Base-by-base conservation (phyloP, 53 echinoderm and acorn worm species). In the Holothuria leucospilota region DNA sequence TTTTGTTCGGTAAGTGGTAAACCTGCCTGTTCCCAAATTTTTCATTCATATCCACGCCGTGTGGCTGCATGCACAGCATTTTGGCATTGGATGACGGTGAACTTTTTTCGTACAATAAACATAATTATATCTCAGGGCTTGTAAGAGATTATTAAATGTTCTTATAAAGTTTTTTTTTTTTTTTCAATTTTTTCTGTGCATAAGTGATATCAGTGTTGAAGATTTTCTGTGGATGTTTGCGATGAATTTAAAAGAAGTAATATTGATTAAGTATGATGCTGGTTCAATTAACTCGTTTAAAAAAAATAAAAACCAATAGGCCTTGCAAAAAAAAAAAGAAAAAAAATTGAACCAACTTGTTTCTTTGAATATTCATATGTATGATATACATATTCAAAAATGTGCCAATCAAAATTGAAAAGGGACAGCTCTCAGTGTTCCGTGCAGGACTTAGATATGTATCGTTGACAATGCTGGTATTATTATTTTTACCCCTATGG, bases 101-200 rank as follows among this genome's bases (percentile, higher is more conserved):
- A 75, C 75, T 75, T 52, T 26, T 75, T 75, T 75, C 75, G 52
- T 75, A 75, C 75, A 75, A 75, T 75, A 75, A 75, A 75, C 51
- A 75, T 75, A 21, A 51, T 75, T 75, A 75, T 75, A 75, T 75
- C 75, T 75, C 75, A 75, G 75, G 75, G 75, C 75, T 75, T 75
- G 49, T 75, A 49, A 75, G 75, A 75, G 75, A 75, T 75, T 75
- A 49, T 75, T 75, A 75, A 75, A 51, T 49, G 49, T 75, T 39
- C 25, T 75, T 38, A 25, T 39, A 42, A 25, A 9, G 49, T 51
- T 75, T 51, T 75, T 75, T 73, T 41, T 42, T 74, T 42, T 53
- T 75, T 68, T 72, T 40, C 46, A 29, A 29, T 67, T 46, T 38
- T 51, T 75, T 75, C 75, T 75, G 75, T 75, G 75, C 75, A 75